Evolutionary conservation across 2,888 invertebrate genomes (phyloP), one percentile per base, ranked within the genome.

Genomic region (Patella caerulea): DNA sequence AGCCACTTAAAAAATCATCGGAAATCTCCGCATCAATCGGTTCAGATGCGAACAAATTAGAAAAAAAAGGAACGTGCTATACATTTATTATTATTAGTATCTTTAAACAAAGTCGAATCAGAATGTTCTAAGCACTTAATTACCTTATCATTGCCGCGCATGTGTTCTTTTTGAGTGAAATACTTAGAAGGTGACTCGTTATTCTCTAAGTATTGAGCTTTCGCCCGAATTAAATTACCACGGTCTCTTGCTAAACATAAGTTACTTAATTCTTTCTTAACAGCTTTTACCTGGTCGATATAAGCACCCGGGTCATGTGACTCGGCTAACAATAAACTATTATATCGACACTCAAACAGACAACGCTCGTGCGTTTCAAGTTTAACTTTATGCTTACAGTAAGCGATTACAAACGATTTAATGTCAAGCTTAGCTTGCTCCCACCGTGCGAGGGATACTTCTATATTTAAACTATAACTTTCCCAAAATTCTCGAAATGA

Each of bases 131-230:
- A 24, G 2, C 19, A 19, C 19, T 15, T n/a, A 3, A 65, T 65
- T 19, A 65, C 24, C 19, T 65, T 65, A 15, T 65, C 65, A 19
- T 65, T 65, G 24, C 65, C 24, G 24, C 65, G 65, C 14, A 5
- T 19, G 12, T 11, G 19, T 65, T 65, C 65, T 9, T 65, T 65
- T 65, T 65, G 14, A 19, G 19, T 65, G 24, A 65, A 65, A 65
- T 19, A 65, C 24, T 65, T n/a, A 7, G 65, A 19, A 24, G 65
- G 65, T 65, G n/a, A 1, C 24, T 65, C 65, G 19, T 65, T 65
- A 65, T 65, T 65, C 3, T 65, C 65, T 24, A 65, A 65, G 24
- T 19, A 65, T 65, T 65, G 65, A 65, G 65, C 65, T 65, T 65
- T 65, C n/a, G 65, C 65, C n/a, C 65, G 65, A 14, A 19, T 65